These are phyloP conservation scores for Lophotis ruficrista DNA, from an alignment of 2,113 vertebrate species.

Conservation along the genomic window DNA sequence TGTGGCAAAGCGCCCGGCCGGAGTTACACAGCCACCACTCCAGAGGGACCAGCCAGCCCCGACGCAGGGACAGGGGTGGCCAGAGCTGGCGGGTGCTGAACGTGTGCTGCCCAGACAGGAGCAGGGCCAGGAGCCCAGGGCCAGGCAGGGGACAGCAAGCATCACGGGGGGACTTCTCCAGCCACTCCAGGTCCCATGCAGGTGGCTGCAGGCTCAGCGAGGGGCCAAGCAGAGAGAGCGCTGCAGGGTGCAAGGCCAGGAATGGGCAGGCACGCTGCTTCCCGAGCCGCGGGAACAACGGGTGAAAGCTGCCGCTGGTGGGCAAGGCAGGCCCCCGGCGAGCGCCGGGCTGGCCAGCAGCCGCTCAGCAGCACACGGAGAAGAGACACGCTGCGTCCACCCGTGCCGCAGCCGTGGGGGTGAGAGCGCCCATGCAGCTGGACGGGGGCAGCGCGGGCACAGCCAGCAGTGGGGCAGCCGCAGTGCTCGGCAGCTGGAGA, in stretches of 20 bases:
- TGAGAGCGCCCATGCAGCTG: too few relatives aligned
- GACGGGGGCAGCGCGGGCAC: accelerated
- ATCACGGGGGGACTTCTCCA: not conserved
- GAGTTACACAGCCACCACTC: not conserved
- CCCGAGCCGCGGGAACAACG: not conserved
- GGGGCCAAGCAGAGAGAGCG: accelerated
- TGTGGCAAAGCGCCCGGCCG: not conserved
- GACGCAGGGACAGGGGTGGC: accelerated
- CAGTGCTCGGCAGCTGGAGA: not conserved
- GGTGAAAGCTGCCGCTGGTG: not conserved
- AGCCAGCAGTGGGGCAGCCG: accelerated
- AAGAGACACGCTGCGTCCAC: too few relatives aligned
- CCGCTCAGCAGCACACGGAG: accelerated
- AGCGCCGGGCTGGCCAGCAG: not conserved
- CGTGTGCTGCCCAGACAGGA: not conserved
- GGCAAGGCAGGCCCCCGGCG: not conserved
- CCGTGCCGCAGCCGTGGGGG: too few relatives aligned
- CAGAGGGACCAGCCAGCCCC: not conserved
- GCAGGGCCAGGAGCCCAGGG: not conserved
- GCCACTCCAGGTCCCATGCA: not conserved
- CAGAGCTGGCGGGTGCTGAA: not conserved
- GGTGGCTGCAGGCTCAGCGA: accelerated
- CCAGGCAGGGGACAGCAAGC: not conserved
- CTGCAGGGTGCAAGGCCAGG: accelerated
- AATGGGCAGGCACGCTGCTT: accelerated